phyloP scores from a whole-genome alignment of 2,888 invertebrate species.

The Acleris emargana region DNA sequence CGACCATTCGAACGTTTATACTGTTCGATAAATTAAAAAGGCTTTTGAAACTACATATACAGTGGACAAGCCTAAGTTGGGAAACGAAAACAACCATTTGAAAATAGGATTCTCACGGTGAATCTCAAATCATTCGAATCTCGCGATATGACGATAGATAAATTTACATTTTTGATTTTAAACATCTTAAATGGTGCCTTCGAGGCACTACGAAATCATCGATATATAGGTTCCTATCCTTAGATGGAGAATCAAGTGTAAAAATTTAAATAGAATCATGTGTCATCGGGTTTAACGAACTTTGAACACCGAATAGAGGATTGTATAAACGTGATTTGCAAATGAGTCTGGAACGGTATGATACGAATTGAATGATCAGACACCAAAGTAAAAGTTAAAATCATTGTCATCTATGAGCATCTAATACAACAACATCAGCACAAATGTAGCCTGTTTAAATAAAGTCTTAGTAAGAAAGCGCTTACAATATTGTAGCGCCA shows the following conservation, averaged over 20 bases:
- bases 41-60: too few species aligned
- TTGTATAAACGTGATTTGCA: slow-evolving; percentile 54
- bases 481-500: not conserved
- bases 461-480: not conserved
- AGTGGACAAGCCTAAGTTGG: not conserved
- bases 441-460: not conserved
- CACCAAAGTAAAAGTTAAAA: not conserved
- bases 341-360: slow-evolving; percentile 52
- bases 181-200: slow-evolving; percentile 11
- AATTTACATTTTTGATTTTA: slow-evolving; percentile 25
- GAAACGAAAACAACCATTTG: not conserved
- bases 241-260: slow-evolving; percentile 43
- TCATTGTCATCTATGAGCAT: not conserved
- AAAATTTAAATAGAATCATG: slow-evolving; percentile 54
- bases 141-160: slow-evolving; percentile 1
- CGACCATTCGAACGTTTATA: not conserved
- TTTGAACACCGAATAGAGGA: slow-evolving; percentile 54
- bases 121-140: slow-evolving; percentile 9
- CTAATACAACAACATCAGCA: not conserved
- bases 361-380: slow-evolving; percentile 56
- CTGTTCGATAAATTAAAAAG: too few species aligned
- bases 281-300: slow-evolving; percentile 67
- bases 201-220: slow-evolving; percentile 42
- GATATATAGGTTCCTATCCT: slow-evolving; percentile 12
- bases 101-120: not conserved